Evolutionary conservation across 2,113 vertebrate species (phyloP).

Genomic region (Recurvirostra avosetta): DNA sequence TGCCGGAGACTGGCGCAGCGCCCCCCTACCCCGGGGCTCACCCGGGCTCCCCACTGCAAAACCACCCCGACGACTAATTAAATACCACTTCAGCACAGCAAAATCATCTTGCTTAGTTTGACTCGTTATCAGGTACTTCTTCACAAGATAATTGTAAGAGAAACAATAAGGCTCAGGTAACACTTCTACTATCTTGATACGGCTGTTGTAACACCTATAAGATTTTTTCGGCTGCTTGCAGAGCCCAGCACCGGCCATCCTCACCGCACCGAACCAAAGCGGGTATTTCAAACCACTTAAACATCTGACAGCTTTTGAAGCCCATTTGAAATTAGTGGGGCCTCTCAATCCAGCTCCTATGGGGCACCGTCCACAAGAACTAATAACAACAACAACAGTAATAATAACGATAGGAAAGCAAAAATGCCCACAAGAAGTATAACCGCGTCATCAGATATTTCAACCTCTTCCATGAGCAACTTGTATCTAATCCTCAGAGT

Average conservation of each 20-base stretch:
- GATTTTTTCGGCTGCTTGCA: neutral
- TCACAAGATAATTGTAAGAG: neutral
- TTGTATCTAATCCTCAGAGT: neutral
- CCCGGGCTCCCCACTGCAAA: neutral
- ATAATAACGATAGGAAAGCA: neutral
- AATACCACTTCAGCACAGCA: neutral
- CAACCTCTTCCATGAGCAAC: neutral
- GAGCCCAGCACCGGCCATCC: neutral
- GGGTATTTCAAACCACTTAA: neutral
- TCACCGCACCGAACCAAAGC: neutral
- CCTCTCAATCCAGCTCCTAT: neutral
- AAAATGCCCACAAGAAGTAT: neutral
- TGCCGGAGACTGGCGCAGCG: neutral
- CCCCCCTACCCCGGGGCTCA: accelerated
- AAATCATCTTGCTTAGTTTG: neutral
- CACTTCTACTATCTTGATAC: neutral
- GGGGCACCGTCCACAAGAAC: neutral
- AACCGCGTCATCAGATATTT: neutral
- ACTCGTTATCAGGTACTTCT: neutral
- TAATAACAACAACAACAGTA: neutral
- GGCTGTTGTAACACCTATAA: neutral
- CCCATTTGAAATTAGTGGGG: neutral
- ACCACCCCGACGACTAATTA: neutral
- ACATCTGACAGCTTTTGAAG: neutral
- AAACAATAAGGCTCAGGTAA: neutral